Conservation (phyloP, 2,888 invertebrate genomes). For the Subacronicta megacephala region DNA sequence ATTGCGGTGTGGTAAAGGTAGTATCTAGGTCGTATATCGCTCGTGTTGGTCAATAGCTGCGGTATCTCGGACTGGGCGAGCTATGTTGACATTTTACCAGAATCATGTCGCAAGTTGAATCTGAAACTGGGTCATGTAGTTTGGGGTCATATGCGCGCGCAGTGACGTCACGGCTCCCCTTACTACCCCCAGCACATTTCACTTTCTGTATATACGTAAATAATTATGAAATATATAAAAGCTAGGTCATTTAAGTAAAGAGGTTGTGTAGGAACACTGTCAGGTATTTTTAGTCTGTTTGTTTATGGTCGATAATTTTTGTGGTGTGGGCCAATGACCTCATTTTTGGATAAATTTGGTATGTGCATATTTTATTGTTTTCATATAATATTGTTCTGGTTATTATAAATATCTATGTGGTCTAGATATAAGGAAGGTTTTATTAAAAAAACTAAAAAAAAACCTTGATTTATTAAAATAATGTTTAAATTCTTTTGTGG, state of each 20-base stretch:
- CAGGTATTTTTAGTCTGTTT: constrained; percentile 45
- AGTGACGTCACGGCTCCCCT: constrained; percentile 79
- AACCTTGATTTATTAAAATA: too few relatives aligned
- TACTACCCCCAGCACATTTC: constrained; percentile 74
- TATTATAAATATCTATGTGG: too few relatives aligned
- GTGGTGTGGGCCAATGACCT: constrained; percentile 13
- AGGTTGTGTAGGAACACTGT: constrained; percentile 27
- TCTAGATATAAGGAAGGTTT: too few relatives aligned
- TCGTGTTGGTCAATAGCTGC: constrained; percentile 73
- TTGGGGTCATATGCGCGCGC: constrained; percentile 81
- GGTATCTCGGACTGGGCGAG: constrained; percentile 65
- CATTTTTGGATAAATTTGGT: constrained; percentile 8
- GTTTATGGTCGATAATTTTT: constrained; percentile 24
- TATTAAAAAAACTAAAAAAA: too few relatives aligned
- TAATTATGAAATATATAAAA: constrained; percentile 55
- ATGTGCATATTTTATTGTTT: constrained; percentile 16
- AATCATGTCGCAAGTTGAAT: constrained; percentile 80
- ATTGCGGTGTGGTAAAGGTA: constrained; percentile 25
- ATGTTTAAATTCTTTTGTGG: too few relatives aligned
- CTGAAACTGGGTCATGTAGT: constrained; percentile 77
- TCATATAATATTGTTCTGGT: background rate
- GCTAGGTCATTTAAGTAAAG: constrained; percentile 47
- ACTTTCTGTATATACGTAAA: constrained; percentile 70
- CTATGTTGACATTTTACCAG: constrained; percentile 81
- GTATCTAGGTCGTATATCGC: constrained; percentile 66